A percentile compares a stretch with the other conserved stretches of the same genome.
These are phyloP conservation scores for Ptychobarbus kaznakovi DNA, from an alignment of 2,797 vertebrate species.

Conservation along the genomic window DNA sequence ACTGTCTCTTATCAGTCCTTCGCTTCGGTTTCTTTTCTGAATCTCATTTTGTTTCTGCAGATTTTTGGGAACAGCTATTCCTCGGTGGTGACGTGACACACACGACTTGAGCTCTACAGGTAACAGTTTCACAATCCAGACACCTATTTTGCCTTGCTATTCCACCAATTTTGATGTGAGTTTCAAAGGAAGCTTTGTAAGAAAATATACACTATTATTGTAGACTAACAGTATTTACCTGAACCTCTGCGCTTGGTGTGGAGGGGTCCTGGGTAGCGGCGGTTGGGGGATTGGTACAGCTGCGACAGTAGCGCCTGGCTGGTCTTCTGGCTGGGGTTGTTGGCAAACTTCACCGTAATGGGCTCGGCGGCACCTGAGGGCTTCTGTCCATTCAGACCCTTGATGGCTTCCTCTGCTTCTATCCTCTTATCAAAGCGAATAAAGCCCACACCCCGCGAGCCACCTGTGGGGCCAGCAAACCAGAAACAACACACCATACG, in stretches of 20 bases:
- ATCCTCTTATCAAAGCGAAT: constrained; percentile 99
- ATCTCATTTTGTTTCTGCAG: constrained; percentile 32
- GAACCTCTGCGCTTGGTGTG: constrained; percentile 99
- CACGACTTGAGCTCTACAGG: constrained; percentile 16
- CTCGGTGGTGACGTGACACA: background rate
- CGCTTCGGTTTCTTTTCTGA: constrained; percentile 55
- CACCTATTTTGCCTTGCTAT: constrained; percentile 28
- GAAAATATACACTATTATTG: background rate
- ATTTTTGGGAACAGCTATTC: constrained; percentile 13
- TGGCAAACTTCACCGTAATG: constrained; percentile 99
- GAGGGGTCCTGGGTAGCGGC: constrained; percentile 97
- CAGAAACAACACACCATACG: constrained; percentile 66
- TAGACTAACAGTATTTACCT: constrained; percentile 82
- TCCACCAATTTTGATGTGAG: constrained; percentile 32
- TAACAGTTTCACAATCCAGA: constrained; percentile 26
- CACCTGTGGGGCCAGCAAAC: constrained; percentile 89
- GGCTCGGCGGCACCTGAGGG: constrained; percentile 98
- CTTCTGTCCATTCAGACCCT: constrained; percentile 99
- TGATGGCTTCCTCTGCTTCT: constrained; percentile 99
- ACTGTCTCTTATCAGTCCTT: constrained; percentile 80
- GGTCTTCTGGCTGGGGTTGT: constrained; percentile 99
- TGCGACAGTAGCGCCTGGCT: constrained; percentile 99
- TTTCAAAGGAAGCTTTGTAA: constrained; percentile 11
- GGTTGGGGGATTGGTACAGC: constrained; percentile 98
- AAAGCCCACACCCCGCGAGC: constrained; percentile 98